Evolutionary conservation across 2,888 invertebrate genomes (phyloP), one percentile per base, ranked within the genome.

Genomic region (Lasiommata megera): DNA sequence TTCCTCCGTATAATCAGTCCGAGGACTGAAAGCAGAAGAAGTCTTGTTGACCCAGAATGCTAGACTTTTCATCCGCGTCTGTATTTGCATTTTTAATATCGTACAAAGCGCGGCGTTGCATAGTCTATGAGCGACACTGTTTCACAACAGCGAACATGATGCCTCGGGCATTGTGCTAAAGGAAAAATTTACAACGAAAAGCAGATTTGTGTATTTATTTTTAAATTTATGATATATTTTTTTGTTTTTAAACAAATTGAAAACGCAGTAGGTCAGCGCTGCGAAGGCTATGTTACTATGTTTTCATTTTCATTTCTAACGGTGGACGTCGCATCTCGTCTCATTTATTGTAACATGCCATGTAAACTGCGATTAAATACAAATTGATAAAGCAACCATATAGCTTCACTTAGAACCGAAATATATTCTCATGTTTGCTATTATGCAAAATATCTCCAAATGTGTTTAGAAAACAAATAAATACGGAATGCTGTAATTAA

Each of bases 1-100:
- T 23, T 23, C 5, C 31, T 38, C 31, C 59, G 36, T 34, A 41
- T 60, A 57, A 62, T 62, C 56, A 57, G 50, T 38, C 37, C 54
- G 37, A 41, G 41, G 53, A 23, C 23, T 23, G 23, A 23, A 23
- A 47, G 60, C 38, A 46, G 41, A 28, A 46, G 52, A 28, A 46
- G 52, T 54, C 46, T 56, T 46, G 58, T 60, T 58, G 62, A 64
- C 65, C 65, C 60, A 62, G 61, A 64, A 65, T 64, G 50, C 56
- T 40, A 52, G 44, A 40, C 31, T 60, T 63, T 63, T 63, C 63
- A 65, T 61, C 60, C 51, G 55, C 38, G 54, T 40, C 41, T 29
- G 51, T 52, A 60, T 62, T 61, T 63, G 60, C 58, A 65, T 64
- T 65, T 64, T 64, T 65, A 64, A 62, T 62, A 65, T 60, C 56